A percentile compares a stretch with the other conserved stretches of the same genome.
These are phyloP conservation scores for Hucho hucho DNA, from an alignment of 2,113 vertebrate genomes.

Conservation along the genomic window DNA sequence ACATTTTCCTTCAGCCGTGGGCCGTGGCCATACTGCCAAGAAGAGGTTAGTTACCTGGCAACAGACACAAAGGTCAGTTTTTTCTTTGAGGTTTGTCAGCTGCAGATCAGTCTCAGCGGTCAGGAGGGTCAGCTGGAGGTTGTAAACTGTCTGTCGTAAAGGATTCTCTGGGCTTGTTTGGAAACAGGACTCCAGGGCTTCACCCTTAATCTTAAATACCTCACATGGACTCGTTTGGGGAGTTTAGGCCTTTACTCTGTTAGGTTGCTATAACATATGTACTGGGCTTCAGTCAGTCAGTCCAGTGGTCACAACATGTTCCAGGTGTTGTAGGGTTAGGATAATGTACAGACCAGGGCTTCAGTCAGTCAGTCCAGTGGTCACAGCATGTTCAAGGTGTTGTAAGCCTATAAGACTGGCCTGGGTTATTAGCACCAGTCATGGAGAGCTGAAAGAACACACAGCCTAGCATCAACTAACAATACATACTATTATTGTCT, in stretches of 20 bases:
- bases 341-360: no score
- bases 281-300: no score
- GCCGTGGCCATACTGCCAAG: conserved; percentile 37
- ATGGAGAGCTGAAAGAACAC: no score
- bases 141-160: conserved; percentile 36
- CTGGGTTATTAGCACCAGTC: no score
- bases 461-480: no score
- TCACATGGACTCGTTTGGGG: no score
- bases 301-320: no score
- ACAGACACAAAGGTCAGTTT: conserved; percentile 30
- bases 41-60: conserved; percentile 49
- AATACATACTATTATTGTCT: not conserved
- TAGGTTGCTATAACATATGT: conserved; percentile 8
- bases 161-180: conserved; percentile 36
- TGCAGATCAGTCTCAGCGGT: conserved; percentile 39
- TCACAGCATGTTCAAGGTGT: no score
- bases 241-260: not conserved
- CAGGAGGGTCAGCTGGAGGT: conserved; percentile 44
- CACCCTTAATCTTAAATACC: not conserved
- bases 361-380: no score
- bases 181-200: not conserved
- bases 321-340: no score
- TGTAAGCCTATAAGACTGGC: no score
- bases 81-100: conserved; percentile 44
- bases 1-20: conserved; percentile 23